Evolutionary conservation across 1,140 invertebrate genomes (phyloP), one percentile per base, ranked within the genome.

Genomic region (Drosophila ironensis): DNA sequence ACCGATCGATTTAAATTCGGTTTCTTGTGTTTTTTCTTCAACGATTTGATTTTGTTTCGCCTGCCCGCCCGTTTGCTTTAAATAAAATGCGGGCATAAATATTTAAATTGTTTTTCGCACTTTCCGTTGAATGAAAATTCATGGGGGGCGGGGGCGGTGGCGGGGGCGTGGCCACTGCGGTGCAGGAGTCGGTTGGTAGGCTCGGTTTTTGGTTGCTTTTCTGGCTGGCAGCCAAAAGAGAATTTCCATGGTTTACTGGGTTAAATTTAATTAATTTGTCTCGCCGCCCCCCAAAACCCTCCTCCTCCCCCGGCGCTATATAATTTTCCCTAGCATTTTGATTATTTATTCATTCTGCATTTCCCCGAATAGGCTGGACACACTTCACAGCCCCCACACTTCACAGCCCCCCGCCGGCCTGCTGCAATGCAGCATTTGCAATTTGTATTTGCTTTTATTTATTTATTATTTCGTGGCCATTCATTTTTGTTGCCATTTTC

Each of bases 221-320:
- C 60, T 84, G 74, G 78, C 74, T 44, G 30, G 27, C 16, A 40
- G 80, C 80, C 78, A 33, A 84, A 63, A 35, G 30, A 40, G 56
- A 61, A 72, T 82, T 72, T 46, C 75, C 64, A 60, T 64, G 60
- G 66, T 42, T 86, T 86, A 86, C 75, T 86, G 74, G 80, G 80
- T 86, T 86, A 86, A 86, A 86, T 80, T 86, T 86, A 86, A 86
- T 86, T 86, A 86, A 86, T 86, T 86, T 86, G 80, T 80, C 67
- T 80, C 80, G 70, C 53, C 42, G 46, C 48, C 59, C 30, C 22
- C n/a, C n/a, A n/a, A n/a, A 27, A 7, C 25, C 50, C 19, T 30
- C 28, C 28, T 4, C 28, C n/a, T 0, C 0, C 4, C 11, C 16
- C 50, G 6, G n/a, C 33, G 16, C 11, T n/a, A n/a, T n/a, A n/a